phyloP scores from a whole-genome alignment of 1,140 invertebrate species.

The Holotrichia oblita region DNA sequence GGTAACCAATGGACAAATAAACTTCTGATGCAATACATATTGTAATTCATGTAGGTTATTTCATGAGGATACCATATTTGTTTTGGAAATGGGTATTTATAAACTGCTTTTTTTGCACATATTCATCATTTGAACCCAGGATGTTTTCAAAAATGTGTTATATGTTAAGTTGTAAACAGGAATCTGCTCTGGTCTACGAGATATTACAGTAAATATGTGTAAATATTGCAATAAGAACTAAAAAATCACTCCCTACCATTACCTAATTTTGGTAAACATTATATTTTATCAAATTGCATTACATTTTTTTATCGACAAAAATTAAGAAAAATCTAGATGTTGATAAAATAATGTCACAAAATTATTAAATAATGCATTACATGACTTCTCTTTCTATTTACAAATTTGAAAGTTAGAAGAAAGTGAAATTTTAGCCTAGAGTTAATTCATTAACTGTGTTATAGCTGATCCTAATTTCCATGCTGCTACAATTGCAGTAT shows the following conservation, averaged over 20 bases:
- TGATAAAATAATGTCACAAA: too few relatives aligned
- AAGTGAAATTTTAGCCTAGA: too few relatives aligned
- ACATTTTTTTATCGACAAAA: too few relatives aligned
- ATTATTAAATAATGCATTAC: too few relatives aligned
- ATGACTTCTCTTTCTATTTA: too few relatives aligned
- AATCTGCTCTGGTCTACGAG: constrained; percentile 67
- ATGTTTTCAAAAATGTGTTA: constrained; percentile 70
- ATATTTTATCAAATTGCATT: too few relatives aligned
- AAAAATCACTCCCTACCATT: too few relatives aligned
- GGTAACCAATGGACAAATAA: constrained; percentile 87
- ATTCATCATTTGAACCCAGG: constrained; percentile 84
- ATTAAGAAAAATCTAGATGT: too few relatives aligned
- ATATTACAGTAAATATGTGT: constrained; percentile 39
- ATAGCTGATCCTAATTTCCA: neutral
- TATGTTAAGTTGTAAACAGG: constrained; percentile 81
- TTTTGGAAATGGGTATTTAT: constrained; percentile 81
- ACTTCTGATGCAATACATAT: constrained; percentile 78
- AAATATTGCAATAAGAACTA: too few relatives aligned
- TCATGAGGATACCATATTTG: constrained; percentile 86
- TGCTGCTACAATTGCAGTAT: constrained; percentile 73
- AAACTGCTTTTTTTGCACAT: constrained; percentile 73
- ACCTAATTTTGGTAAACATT: too few relatives aligned
- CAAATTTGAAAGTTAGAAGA: too few relatives aligned
- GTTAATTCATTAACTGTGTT: neutral
- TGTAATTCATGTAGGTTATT: constrained; percentile 76